Evolutionary conservation across 1,140 invertebrate species (phyloP).

Genomic region (Heliconius hewitsoni): DNA sequence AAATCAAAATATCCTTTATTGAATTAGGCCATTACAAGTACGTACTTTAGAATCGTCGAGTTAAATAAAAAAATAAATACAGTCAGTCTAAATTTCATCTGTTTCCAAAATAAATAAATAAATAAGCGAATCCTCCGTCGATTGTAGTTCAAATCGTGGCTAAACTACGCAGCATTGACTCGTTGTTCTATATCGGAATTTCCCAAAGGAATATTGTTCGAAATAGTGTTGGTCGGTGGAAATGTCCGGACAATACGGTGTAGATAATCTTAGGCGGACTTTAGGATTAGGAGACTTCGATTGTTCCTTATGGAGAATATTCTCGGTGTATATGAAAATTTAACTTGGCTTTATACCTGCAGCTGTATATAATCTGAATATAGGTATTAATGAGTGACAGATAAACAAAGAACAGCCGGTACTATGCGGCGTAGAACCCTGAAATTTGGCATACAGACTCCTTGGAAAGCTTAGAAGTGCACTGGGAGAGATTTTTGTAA

Average conservation of each 20-base stretch:
- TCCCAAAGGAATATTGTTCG: slow-evolving; percentile 21
- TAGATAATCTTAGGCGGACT: slow-evolving; percentile 6
- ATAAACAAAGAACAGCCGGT: too few relatives aligned
- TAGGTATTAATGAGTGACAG: too few relatives aligned
- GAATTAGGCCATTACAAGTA: too few relatives aligned
- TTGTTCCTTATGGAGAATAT: background rate
- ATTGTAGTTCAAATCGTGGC: slow-evolving; percentile 4
- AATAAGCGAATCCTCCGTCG: background rate
- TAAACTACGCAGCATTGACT: slow-evolving; percentile 25
- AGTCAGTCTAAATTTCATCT: too few relatives aligned
- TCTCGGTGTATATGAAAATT: background rate
- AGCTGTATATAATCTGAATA: too few relatives aligned
- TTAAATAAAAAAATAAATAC: too few relatives aligned
- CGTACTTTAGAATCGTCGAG: too few relatives aligned
- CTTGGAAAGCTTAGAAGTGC: too few relatives aligned
- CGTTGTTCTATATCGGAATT: slow-evolving; percentile 30
- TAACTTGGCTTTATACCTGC: background rate
- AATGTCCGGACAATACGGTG: background rate
- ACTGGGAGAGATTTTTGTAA: too few relatives aligned
- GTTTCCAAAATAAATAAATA: background rate
- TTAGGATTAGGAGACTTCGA: background rate
- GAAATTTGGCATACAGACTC: too few relatives aligned
- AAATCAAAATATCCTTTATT: too few relatives aligned
- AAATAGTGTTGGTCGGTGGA: background rate
- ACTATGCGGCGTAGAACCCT: too few relatives aligned